Evolutionary conservation across 2,888 invertebrate species (phyloP), one percentile per base, ranked within the genome.

Genomic region (Epistrophe grossulariae): DNA sequence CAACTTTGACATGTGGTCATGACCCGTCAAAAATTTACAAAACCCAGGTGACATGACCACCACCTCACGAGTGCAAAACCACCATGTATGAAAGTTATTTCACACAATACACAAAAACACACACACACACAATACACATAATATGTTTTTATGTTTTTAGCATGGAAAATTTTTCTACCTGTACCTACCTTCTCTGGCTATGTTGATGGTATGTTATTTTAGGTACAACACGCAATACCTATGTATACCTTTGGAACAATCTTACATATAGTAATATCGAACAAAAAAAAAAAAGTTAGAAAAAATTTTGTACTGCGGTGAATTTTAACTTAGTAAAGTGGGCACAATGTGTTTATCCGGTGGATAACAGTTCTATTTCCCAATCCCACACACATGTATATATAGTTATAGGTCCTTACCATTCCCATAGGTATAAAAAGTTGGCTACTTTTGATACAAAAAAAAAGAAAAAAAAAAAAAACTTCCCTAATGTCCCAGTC

Each of bases 1-100:
- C 38, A 66, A 76, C 50, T 87, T 79, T 87, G 87, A 87, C 74
- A 83, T 79, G 81, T 76, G 87, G 82, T 87, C 83, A 82, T 83
- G 79, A 76, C 79, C 82, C 73, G 71, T 76, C 82, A 78, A 66
- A 76, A 87, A 87, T 87, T 81, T 78, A 85, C 74, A 78, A 70
- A 79, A 48, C 74, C 74, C 70, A 76, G 79, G 79, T 82, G 78
- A 82, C 76, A 79, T 52, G 82, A 82, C 78, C 68, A 79, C 70
- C 31, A 78, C 66, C 45, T 43, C 72, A 59, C 28, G 31, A 57
- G 59, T 31, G 28, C 40, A 52, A 57, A 71, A 80, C 66, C 71
- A 60, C 45, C 45, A 64, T 28, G 19, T 70, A 74, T 64, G 74
- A 62, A 83, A 79, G 66, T 74, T 79, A 71, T 62, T 59, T 43